Evolutionary conservation across 2,797 vertebrate species (phyloP), one percentile per base, ranked within the genome.

Genomic region (Acipenser ruthenus): DNA sequence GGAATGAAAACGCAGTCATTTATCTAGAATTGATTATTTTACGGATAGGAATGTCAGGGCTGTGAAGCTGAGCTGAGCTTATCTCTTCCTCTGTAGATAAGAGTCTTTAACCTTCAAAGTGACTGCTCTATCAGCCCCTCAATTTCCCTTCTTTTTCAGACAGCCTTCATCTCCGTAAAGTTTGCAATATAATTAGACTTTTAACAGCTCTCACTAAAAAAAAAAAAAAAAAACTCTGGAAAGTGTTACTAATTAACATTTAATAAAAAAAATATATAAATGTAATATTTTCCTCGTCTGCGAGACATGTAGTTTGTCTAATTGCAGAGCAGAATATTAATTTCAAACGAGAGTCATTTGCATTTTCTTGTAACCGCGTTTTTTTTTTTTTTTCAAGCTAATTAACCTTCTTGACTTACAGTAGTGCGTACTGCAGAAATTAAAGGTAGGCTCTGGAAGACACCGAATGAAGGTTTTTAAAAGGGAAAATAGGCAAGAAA

Each of bases 101-200:
- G 15, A 65, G 60, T 11, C 0, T 9, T 23, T 66, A 71, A 8
- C 72, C 62, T 75, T 79, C 66, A 74, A 76, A 73, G 59, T 60
- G 6, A 49, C 58, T 68, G 49, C 50, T 72, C 74, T 70, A 68
- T 74, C 68, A 69, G 58, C 67, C 63, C 70, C 50, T 70, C 52
- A 50, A 37, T 77, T 77, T 69, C 49, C 12, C 51, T 79, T 71
- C 52, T 71, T 51, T 68, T 68, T 48, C 67, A 60, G 59, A 60
- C 37, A 63, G 71, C 61, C 55, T 70, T 78, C 70, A 69, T 76
- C 70, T 69, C 49, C 49, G 60, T 48, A 65, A 70, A 69, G 60
- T 64, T 71, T 70, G 63, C 66, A 70, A 59, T 77, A 67, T 74
- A 78, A 82, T 85, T 79, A 78, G 15, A 73, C 59, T 79, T 74